Percentiles rank a stretch among this genome's conserved stretches.
These are phyloP conservation scores for Lepidurus packardi DNA, from an alignment of 1,140 invertebrate genomes.

Conservation along the genomic window DNA sequence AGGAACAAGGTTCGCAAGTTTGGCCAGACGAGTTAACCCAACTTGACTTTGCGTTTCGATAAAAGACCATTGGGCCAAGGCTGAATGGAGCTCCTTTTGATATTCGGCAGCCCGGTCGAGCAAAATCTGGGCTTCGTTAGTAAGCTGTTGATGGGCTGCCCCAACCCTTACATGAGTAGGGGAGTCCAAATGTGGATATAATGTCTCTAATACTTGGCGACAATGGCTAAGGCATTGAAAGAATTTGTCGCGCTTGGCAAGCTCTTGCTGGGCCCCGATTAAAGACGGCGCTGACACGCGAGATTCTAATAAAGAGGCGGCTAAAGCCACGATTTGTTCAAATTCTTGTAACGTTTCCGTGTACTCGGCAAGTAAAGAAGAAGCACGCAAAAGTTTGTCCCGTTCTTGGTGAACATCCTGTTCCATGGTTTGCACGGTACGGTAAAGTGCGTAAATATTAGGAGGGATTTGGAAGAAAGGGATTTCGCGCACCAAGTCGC, in stretches of 20 bases:
- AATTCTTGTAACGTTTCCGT: conserved; percentile 79
- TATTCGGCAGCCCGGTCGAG: conserved; percentile 69
- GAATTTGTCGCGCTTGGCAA: conserved; percentile 80
- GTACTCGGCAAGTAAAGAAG: conserved; percentile 72
- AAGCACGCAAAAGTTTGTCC: conserved; percentile 63
- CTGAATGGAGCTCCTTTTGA: conserved; percentile 71
- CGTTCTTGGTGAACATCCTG: conserved; percentile 61
- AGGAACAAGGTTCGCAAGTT: conserved; percentile 20
- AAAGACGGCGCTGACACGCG: conserved; percentile 65
- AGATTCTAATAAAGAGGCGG: conserved; percentile 66
- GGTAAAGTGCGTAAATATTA: conserved; percentile 57
- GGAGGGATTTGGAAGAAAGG: conserved; percentile 59
- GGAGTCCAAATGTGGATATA: conserved; percentile 72
- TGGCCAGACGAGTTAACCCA: conserved; percentile 49
- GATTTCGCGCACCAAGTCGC: conserved; percentile 55
- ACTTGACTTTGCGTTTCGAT: conserved; percentile 70
- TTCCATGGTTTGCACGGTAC: conserved; percentile 61
- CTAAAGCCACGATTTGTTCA: conserved; percentile 71
- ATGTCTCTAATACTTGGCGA: conserved; percentile 66
- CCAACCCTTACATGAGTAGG: conserved; percentile 68
- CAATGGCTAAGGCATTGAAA: conserved; percentile 81
- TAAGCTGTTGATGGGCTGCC: conserved; percentile 65
- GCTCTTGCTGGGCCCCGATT: conserved; percentile 73
- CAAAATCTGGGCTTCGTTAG: conserved; percentile 63
- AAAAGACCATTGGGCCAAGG: conserved; percentile 78